Conservation (phyloP, 2,888 invertebrate genomes). For the Drosophila lacicola region DNA sequence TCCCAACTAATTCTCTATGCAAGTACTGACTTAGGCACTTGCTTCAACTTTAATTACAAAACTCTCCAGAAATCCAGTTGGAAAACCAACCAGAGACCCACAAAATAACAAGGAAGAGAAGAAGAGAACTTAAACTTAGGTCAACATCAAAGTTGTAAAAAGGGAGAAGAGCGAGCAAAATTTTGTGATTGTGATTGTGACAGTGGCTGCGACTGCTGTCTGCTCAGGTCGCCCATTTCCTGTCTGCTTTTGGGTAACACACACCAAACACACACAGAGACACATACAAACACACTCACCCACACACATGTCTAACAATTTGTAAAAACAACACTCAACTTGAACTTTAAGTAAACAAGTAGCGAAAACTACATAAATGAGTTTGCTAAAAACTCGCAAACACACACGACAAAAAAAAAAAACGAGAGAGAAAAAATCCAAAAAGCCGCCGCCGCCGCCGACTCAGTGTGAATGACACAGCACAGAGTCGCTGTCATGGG, state of each 20-base stretch:
- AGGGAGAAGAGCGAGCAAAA: conserved; percentile 6
- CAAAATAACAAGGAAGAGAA: background rate
- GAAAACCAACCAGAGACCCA: conserved; percentile 13
- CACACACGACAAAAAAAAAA: conserved; percentile 10
- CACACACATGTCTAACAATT: conserved; percentile 66
- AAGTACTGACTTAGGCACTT: background rate
- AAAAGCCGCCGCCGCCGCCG: conserved; percentile 40
- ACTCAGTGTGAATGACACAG: conserved; percentile 75
- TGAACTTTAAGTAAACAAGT: conserved; percentile 79
- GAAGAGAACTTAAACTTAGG: conserved; percentile 30
- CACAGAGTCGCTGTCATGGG: conserved; percentile 28
- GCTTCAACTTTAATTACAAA: conserved; percentile 46
- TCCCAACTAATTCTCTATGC: conserved; percentile 10
- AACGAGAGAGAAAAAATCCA: conserved; percentile 29
- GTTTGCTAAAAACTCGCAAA: conserved; percentile 74
- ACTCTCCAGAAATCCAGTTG: conserved; percentile 29
- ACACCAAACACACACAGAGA: conserved; percentile 15
- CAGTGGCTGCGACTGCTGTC: conserved; percentile 16
- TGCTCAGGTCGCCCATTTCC: conserved; percentile 2
- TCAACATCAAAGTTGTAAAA: conserved; percentile 31
- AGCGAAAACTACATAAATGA: conserved; percentile 79
- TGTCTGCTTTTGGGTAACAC: conserved; percentile 27
- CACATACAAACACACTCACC: background rate
- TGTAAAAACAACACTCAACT: conserved; percentile 80
- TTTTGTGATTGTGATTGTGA: conserved; percentile 11